Evolutionary conservation across 2,888 invertebrate species (phyloP).

Genomic region (Graphium colonna): DNA sequence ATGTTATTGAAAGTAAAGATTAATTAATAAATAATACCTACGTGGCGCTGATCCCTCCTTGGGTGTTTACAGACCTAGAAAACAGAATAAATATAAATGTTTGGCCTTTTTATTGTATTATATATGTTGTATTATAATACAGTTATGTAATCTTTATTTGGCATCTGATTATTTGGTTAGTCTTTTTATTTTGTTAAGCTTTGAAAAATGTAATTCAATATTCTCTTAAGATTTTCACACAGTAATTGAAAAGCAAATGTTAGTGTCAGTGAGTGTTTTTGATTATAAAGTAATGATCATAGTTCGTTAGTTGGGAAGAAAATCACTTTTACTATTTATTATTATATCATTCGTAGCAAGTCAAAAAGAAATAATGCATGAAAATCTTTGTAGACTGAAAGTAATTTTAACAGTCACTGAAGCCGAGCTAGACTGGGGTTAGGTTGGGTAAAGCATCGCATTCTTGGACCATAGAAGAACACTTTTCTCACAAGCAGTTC

Average conservation of each 20-base stretch:
- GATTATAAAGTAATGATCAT: background rate
- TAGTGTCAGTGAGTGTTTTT: background rate
- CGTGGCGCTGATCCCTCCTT: constrained; percentile 48
- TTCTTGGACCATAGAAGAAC: constrained; percentile 50
- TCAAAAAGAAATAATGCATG: constrained; percentile 1
- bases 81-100: constrained; percentile 36
- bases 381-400: constrained; percentile 13
- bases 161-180: background rate
- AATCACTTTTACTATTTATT: too few species aligned
- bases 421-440: constrained; percentile 43
- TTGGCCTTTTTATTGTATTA: constrained; percentile 7
- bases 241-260: background rate
- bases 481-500: constrained; percentile 41
- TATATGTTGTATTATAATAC: background rate
- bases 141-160: background rate
- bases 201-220: background rate
- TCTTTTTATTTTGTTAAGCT: constrained; percentile 2
- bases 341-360: too few species aligned
- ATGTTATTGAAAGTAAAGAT: too few species aligned
- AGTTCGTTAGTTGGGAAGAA: background rate
- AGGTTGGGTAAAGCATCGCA: constrained; percentile 54
- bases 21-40: too few species aligned
- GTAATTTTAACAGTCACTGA: constrained; percentile 26
- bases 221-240: constrained; percentile 9
- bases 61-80: constrained; percentile 72